These are phyloP conservation scores for Eudemis profundana DNA, from an alignment of 2,888 invertebrate species.

Conservation along the genomic window DNA sequence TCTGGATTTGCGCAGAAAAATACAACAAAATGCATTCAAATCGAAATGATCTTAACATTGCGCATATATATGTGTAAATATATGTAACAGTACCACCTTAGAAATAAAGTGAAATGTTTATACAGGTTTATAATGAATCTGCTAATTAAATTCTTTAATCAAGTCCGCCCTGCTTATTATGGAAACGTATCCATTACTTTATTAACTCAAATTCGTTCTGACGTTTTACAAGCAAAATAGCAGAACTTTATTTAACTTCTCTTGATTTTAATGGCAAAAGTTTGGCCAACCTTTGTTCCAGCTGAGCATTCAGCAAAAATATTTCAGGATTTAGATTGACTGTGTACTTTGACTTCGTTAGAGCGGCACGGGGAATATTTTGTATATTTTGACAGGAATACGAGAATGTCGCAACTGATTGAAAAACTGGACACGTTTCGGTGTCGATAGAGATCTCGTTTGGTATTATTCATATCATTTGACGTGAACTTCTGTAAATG, in stretches of 20 bases:
- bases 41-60: no score
- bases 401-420: not conserved
- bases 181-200: conserved; percentile 39
- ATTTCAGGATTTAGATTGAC: conserved; percentile 43
- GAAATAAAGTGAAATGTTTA: not conserved
- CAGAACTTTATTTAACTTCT: conserved; percentile 46
- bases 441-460: not conserved
- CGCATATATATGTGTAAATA: no score
- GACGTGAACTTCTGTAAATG: not conserved
- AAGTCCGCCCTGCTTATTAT: conserved; percentile 23
- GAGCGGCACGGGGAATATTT: conserved; percentile 1
- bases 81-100: no score
- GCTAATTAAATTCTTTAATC: conserved; percentile 10
- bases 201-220: conserved; percentile 33
- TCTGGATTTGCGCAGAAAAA: no score
- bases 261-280: conserved; percentile 56
- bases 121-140: conserved; percentile 8
- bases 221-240: conserved; percentile 40
- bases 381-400: conserved; percentile 5
- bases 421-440: not conserved
- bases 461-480: not conserved
- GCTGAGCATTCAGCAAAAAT: conserved; percentile 46
- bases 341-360: conserved; percentile 34
- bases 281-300: conserved; percentile 50
- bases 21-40: no score